Base-by-base conservation (phyloP, 1,140 invertebrate species). In the Idris sp. region DNA sequence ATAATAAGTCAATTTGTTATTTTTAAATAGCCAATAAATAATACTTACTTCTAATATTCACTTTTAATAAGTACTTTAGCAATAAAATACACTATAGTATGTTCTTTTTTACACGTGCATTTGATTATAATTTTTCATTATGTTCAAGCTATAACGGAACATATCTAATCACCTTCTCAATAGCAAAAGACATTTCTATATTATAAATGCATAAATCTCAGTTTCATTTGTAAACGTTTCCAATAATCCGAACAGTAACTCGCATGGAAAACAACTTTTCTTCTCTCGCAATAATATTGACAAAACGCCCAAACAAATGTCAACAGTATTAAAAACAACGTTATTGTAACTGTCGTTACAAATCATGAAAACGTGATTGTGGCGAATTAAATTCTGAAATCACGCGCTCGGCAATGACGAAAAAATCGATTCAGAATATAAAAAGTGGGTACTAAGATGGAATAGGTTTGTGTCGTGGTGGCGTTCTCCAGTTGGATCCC, bases 381-480 rank as follows among this genome's bases (percentile, higher is more conserved):
- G 25, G 40, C 33, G 25, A 43, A 43, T 44, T n/a, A 9, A 58
- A 58, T 44, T 58, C 41, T 48, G 15, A 46, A 43, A 36, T 28
- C 18, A 35, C 19, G 40, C 28, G 28, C 36, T 6, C 18, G 9
- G 25, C 14, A 56, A 53, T 53, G 8, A 61, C 25, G 13, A 31
- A 25, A 35, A 36, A 11, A 11, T 30, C n/a, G 7, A 25, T 16
- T n/a, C 33, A n/a, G n/a, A n/a, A n/a, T n/a, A n/a, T n/a, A 28
- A 64, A 64, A 64, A 51, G 40, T 43, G 18, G 36, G 33, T 54
- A 67, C 62, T 51, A 19, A 65, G 53, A 71, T 62, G 58, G 49
- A 30, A 68, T 58, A 58, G 67, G 40, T 59, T n/a, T 51, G 43
- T 65, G 46, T 75, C 59, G 38, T 30, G 16, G 53, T 14, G 16